Percentiles rank a stretch among this genome's conserved stretches.
Evolutionary conservation across 1,140 invertebrate species (phyloP).

Genomic region (Drosophila sucinea): DNA sequence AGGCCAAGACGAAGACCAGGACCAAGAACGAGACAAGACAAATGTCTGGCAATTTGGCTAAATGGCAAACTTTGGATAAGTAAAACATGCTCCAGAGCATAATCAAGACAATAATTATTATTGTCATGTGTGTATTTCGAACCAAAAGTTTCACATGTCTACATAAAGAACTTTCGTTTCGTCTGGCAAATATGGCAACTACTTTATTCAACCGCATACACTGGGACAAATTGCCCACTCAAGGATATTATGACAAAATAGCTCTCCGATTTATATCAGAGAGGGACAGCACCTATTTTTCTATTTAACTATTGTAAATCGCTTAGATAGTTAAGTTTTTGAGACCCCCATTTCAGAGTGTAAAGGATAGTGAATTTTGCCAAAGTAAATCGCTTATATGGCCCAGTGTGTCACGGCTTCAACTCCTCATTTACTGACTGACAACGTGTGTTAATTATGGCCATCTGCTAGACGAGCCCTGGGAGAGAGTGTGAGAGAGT

Average conservation of each 20-base stretch:
- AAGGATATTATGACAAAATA: background rate
- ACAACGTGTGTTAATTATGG: conserved; percentile 80
- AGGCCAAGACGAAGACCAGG: conserved; percentile 12
- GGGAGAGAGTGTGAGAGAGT: background rate
- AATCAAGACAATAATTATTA: conserved; percentile 82
- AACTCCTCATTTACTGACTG: conserved; percentile 33
- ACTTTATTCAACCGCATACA: conserved; percentile 3
- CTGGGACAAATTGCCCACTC: background rate
- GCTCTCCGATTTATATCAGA: no score
- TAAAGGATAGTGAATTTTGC: background rate
- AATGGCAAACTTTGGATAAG: conserved; percentile 73
- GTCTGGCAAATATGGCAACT: conserved; percentile 43
- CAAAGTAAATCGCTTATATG: background rate
- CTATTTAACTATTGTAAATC: no score
- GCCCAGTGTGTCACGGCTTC: conserved; percentile 1
- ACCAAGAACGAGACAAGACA: conserved; percentile 53
- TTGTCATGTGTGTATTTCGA: conserved; percentile 78
- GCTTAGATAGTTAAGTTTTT: background rate
- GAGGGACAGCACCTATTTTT: no score
- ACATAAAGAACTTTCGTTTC: conserved; percentile 36
- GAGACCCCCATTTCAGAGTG: background rate
- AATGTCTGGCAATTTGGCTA: conserved; percentile 81
- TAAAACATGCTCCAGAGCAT: conserved; percentile 78
- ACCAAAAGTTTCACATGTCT: conserved; percentile 42
- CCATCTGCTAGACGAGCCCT: conserved; percentile 61